These are phyloP conservation scores for Dastarcus helophoroides DNA, from an alignment of 2,888 invertebrate species.

Conservation along the genomic window DNA sequence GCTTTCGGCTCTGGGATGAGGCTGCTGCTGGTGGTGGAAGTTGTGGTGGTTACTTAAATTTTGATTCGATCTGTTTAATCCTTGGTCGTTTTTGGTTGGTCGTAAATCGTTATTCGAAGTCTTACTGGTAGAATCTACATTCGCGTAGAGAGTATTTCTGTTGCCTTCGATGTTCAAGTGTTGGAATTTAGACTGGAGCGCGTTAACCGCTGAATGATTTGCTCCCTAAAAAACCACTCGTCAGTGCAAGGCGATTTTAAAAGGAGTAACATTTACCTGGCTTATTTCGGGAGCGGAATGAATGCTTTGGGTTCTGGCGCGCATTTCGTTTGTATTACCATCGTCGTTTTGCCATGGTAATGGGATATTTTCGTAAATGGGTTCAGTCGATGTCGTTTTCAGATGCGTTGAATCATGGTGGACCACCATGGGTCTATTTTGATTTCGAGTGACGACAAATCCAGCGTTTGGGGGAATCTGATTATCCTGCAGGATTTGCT, in stretches of 20 bases:
- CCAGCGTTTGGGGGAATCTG: conserved; percentile 33
- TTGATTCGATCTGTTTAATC: conserved; percentile 13
- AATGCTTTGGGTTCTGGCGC: conserved; percentile 52
- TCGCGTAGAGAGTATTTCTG: conserved; percentile 33
- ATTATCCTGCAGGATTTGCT: conserved; percentile 35
- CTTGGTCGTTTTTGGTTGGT: conserved; percentile 2
- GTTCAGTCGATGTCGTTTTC: conserved; percentile 47
- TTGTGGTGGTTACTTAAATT: conserved; percentile 9
- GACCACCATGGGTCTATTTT: conserved; percentile 31
- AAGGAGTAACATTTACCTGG: conserved; percentile 28
- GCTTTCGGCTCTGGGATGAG: too few relatives aligned
- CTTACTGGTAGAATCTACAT: conserved; percentile 22
- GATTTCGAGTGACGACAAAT: conserved; percentile 42
- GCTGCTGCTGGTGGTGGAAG: neutral
- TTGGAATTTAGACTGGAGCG: conserved; percentile 5
- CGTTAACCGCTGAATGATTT: neutral
- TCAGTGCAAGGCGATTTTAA: conserved; percentile 27
- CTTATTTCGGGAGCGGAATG: conserved; percentile 57
- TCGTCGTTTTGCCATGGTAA: conserved; percentile 47
- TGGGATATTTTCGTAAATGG: conserved; percentile 74
- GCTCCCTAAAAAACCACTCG: too few relatives aligned
- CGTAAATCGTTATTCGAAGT: conserved; percentile 22
- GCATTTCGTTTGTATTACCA: conserved; percentile 27
- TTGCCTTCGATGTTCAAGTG: conserved; percentile 16
- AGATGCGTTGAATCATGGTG: conserved; percentile 27